These are phyloP conservation scores for Eclectus roratus DNA, from an alignment of 2,113 vertebrate genomes.

Conservation along the genomic window DNA sequence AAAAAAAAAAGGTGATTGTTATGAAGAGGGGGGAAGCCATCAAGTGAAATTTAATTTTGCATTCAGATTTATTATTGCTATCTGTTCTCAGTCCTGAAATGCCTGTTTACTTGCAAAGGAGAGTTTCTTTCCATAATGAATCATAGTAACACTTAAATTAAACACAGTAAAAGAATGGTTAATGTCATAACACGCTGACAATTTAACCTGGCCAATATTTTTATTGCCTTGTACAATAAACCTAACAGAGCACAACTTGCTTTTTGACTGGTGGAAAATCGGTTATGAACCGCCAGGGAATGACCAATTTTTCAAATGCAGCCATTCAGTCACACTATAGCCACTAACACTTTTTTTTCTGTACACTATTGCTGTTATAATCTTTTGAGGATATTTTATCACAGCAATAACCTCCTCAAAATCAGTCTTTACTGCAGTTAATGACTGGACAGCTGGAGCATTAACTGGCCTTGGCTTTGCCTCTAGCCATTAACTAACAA, in stretches of 20 bases:
- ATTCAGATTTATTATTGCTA: constrained; percentile 58
- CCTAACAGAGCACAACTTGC: constrained; percentile 87
- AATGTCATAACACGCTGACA: constrained; percentile 80
- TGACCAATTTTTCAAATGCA: constrained; percentile 85
- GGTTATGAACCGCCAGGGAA: constrained; percentile 84
- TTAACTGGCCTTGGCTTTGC: constrained; percentile 80
- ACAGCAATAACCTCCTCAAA: constrained; percentile 83
- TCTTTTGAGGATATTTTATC: constrained; percentile 87
- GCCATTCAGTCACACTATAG: constrained; percentile 80
- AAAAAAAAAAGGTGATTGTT: constrained; percentile 27
- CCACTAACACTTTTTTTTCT: constrained; percentile 76
- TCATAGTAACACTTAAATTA: constrained; percentile 80
- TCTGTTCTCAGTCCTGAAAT: constrained; percentile 61
- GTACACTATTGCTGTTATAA: constrained; percentile 83
- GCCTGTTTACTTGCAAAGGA: constrained; percentile 74
- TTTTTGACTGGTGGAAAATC: constrained; percentile 86
- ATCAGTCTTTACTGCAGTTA: constrained; percentile 85
- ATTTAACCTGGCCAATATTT: constrained; percentile 87
- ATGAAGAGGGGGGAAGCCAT: constrained; percentile 11
- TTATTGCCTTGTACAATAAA: constrained; percentile 88
- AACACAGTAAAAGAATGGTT: constrained; percentile 82
- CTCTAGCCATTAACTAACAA: constrained; percentile 80
- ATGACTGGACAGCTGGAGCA: constrained; percentile 85
- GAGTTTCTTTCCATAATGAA: constrained; percentile 75
- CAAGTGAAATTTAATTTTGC: constrained; percentile 75